Evolutionary conservation across 2,888 invertebrate species (phyloP), one percentile per base, ranked within the genome.

Genomic region (Epinotia ramella): DNA sequence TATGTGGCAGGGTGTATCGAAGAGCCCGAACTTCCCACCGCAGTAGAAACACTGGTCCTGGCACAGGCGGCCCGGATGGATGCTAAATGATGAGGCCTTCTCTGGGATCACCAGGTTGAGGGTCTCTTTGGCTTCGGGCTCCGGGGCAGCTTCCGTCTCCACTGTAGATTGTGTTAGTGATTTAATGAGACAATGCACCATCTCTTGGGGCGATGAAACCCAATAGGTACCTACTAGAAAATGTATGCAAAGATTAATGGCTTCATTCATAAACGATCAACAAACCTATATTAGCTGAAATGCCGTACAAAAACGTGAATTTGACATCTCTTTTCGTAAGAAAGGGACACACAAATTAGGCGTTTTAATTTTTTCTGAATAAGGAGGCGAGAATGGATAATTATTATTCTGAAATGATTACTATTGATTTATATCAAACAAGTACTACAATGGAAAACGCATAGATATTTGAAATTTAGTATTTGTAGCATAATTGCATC

Each of bases 11-110:
- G 98, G 98, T 0, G 98, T 98, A 84, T 98, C 98, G 79, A 97
- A 96, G 0, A 97, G 95, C 0, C 98, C 98, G 82, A 98, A 98
- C 89, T 97, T 98, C 12, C 97, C 97, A 74, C 97, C 97, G 85
- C 98, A 98, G 87, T 97, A 97, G 84, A 96, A 97, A 86, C 98
- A 98, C 83, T 97, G 97, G 90, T 98, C 97, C 87, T 96, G 96
- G 86, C 98, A 98, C 69, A 97, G 90, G 12, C 97, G 91, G 0
- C 96, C 97, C 0, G 97, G 97, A 90, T 98, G 98, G 82, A 98
- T 97, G 84, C 97, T 97, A 89, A 98, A 98, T 0, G 97, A 97
- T 11, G 97, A 97, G 0, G 97, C 97, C 89, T 98, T 98, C 91
- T 98, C 97, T 1, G 98, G 98, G 81, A 98, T 97, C 74, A 98